A percentile compares a stretch with the other conserved stretches of the same genome.
These are phyloP conservation scores for Petroica traversi DNA, from an alignment of 2,113 vertebrate genomes.

Conservation along the genomic window DNA sequence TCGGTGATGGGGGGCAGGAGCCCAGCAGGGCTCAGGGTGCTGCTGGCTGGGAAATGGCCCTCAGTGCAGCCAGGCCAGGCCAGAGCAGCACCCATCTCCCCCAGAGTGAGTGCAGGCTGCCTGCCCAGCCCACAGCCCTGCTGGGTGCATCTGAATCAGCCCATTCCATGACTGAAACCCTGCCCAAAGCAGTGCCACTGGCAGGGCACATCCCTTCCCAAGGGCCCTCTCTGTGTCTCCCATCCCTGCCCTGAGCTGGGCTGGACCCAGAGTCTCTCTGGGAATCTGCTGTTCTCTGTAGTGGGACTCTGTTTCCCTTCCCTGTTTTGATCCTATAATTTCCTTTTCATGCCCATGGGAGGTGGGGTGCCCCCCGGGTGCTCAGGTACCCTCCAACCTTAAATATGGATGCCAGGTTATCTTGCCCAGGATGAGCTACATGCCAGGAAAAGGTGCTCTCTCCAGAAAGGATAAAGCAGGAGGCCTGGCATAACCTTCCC, in stretches of 20 bases:
- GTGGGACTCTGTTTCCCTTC: neutral
- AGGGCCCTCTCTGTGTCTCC: neutral
- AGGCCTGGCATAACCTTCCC: neutral
- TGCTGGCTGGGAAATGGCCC: neutral
- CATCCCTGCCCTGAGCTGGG: neutral
- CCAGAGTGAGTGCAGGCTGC: rapidly evolving
- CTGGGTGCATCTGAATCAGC: neutral
- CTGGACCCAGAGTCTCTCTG: rapidly evolving
- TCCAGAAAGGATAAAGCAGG: neutral
- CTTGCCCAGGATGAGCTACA: neutral
- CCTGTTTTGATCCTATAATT: neutral
- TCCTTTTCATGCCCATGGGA: neutral
- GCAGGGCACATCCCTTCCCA: rapidly evolving
- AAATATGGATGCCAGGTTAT: neutral
- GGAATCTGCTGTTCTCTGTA: neutral
- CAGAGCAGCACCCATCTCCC: neutral
- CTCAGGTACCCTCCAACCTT: neutral
- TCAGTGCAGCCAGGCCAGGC: rapidly evolving
- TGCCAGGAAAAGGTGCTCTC: neutral
- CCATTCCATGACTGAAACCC: neutral
- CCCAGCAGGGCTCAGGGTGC: neutral
- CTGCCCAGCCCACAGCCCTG: neutral
- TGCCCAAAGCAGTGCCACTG: neutral
- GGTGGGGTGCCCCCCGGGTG: neutral
- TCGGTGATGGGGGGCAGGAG: neutral